A percentile compares a stretch with the other conserved stretches of the same genome.
Evolutionary conservation across 2,113 vertebrate genomes (phyloP).

Genomic region (Crocuta crocuta): DNA sequence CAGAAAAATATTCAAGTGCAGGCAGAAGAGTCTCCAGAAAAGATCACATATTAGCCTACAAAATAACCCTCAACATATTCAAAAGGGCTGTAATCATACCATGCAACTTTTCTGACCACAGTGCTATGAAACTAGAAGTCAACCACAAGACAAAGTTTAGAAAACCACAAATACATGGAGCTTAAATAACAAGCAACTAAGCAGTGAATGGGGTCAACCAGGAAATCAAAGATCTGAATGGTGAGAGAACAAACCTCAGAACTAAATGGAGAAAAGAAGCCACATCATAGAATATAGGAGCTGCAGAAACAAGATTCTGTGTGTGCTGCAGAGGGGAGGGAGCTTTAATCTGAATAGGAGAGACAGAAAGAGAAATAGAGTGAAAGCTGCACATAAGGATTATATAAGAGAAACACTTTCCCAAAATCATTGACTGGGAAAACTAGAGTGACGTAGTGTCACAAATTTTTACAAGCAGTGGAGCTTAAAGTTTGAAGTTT

Average conservation of each 20-base stretch:
- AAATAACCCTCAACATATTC: no score
- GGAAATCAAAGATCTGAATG: no score
- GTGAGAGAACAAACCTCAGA: not conserved
- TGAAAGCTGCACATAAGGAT: not conserved
- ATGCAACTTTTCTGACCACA: no score
- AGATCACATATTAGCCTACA: no score
- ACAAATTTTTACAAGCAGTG: not conserved
- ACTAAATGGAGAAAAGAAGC: not conserved
- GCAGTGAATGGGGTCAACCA: no score
- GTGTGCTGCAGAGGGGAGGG: not conserved
- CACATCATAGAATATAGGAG: not conserved
- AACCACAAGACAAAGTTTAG: no score
- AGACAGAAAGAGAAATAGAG: not conserved
- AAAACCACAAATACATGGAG: no score
- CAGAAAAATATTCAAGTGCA: no score
- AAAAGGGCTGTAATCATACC: no score
- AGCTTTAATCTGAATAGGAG: not conserved
- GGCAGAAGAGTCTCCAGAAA: no score
- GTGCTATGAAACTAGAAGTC: no score
- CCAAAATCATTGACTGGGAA: not conserved
- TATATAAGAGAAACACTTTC: not conserved
- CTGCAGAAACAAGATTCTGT: not conserved
- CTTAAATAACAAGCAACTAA: no score
- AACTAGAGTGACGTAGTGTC: not conserved
- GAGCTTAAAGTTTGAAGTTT: not conserved